Base-by-base conservation (phyloP, 2,113 vertebrate species). In the Cochlearius cochlearius region DNA sequence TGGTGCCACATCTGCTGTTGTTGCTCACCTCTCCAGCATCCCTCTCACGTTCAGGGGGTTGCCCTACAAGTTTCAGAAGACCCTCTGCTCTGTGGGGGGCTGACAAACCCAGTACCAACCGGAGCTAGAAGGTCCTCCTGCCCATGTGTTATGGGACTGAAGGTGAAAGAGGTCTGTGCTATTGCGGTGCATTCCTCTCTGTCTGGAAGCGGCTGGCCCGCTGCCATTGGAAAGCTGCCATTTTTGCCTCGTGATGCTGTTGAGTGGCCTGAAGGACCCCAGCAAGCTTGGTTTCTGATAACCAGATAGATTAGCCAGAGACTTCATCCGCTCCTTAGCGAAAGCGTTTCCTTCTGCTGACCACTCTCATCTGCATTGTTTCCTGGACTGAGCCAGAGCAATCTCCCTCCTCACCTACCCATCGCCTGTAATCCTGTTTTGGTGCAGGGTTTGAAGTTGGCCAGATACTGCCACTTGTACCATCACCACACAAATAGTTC, bases 221-320 rank as follows among this genome's bases (percentile, higher is more conserved):
- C 41, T 93, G 85, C 67, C 66, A 58, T 8, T 92, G 85, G 88
- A 95, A 96, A 94, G 71, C 58, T 92, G 88, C 53, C 88, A 80
- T 58, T 94, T 85, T 62, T 88, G 50, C 50, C 56, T 92, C 0
- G 0, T 76, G 58, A 53, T 80, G 39, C 66, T 90, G 83, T 64
- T 0, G 0, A 86, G 45, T 50, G 38, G 21, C 83, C 80, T 78
- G 80, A 83, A 92, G 77, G 50, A 82, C 74, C 34, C 11, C 58
- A 85, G 71, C 13, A 68, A 68, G 20, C n/a, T 26, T 5, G 2
- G n/a, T 79, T 93, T 93, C 41, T 88, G 85, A 88, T 83, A 92
- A 85, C 30, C 43, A 73, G 39, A 69, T 2, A 88, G 66, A 82
- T 67, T 50, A 88, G 63, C 26, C 47, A 91, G 63, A 86, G 55